phyloP scores from a whole-genome alignment of 1,140 invertebrate species.

The Conopomorpha cramerella region DNA sequence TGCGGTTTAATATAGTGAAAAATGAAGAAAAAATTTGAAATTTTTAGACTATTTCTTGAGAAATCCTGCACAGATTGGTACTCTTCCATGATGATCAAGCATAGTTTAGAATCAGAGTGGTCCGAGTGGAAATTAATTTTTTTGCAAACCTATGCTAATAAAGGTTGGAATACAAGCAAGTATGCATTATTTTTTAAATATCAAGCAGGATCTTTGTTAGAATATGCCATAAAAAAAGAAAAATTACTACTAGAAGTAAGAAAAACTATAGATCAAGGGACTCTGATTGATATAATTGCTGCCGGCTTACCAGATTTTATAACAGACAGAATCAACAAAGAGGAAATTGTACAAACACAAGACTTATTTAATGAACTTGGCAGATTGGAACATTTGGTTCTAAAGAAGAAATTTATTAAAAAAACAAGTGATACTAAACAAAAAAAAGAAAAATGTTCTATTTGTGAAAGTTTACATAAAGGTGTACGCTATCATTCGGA shows the following conservation, averaged over 20 bases:
- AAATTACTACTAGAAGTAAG: neutral
- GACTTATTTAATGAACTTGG: constrained; percentile 15
- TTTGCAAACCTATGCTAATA: neutral
- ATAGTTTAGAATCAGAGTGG: neutral
- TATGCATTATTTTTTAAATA: neutral
- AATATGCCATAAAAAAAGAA: constrained; percentile 1
- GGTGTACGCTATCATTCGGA: too few species aligned
- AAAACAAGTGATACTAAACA: neutral
- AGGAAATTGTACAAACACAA: constrained; percentile 9
- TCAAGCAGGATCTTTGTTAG: constrained; percentile 1
- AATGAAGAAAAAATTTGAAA: neutral
- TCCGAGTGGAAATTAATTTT: neutral
- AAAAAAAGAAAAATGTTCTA: neutral
- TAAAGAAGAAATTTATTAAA: constrained; percentile 4
- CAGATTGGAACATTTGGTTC: constrained; percentile 15
- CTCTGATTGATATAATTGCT: neutral
- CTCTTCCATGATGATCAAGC: neutral
- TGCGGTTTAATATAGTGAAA: neutral
- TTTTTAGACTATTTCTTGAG: neutral
- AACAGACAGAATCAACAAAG: constrained; percentile 16
- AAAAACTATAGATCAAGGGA: neutral
- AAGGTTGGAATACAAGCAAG: neutral
- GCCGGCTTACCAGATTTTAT: constrained; percentile 13
- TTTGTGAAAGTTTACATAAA: too few species aligned
- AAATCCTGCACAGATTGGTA: neutral